These are phyloP conservation scores for Acanthopagrus latus DNA, from an alignment of 2,797 vertebrate species.

Conservation along the genomic window DNA sequence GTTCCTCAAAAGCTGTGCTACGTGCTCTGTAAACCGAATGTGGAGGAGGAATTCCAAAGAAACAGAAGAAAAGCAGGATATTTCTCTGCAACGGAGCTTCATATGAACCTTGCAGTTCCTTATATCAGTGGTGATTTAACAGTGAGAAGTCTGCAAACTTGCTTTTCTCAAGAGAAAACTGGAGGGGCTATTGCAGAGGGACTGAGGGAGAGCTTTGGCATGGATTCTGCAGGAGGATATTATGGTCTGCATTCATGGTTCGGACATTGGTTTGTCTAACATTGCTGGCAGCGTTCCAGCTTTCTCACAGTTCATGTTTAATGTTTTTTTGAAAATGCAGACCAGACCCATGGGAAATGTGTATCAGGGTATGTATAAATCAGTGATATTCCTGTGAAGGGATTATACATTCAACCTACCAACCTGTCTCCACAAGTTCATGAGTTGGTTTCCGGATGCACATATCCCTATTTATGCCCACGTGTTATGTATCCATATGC, in stretches of 20 bases:
- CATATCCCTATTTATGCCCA: background rate
- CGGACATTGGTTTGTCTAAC: constrained; percentile 34
- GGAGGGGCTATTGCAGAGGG: constrained; percentile 55
- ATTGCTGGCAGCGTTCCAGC: constrained; percentile 5
- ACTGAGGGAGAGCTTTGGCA: constrained; percentile 53
- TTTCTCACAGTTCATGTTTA: background rate
- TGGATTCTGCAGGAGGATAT: constrained; percentile 33
- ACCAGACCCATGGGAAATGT: background rate
- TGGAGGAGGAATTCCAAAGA: constrained; percentile 28
- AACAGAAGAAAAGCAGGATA: constrained; percentile 36
- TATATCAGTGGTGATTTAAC: constrained; percentile 60
- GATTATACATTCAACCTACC: constrained; percentile 8
- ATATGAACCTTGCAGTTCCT: constrained; percentile 56
- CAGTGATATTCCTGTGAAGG: background rate
- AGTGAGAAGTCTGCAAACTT: constrained; percentile 60
- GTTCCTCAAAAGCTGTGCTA: constrained; percentile 51
- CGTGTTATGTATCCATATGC: constrained; percentile 1
- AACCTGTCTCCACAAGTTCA: background rate
- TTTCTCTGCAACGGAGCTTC: constrained; percentile 36
- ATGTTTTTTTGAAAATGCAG: background rate
- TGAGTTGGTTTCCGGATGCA: background rate
- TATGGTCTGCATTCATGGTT: constrained; percentile 37
- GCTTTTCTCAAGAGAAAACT: constrained; percentile 46
- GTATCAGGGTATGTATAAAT: background rate
- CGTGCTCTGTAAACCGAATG: constrained; percentile 35